Base-by-base conservation (phyloP, 2,113 vertebrate species). In the Silurus meridionalis region DNA sequence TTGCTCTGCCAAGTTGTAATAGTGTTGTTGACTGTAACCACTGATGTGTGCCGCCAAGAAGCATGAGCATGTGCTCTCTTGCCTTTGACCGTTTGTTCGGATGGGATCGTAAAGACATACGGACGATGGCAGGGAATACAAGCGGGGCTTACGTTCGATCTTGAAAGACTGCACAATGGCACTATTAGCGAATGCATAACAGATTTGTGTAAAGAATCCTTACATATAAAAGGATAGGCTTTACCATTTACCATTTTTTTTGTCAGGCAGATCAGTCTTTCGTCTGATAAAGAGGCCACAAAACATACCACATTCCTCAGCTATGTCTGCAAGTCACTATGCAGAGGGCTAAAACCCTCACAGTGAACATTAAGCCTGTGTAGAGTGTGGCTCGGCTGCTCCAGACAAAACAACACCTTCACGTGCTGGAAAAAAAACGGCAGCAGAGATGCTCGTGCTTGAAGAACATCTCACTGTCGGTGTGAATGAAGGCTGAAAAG, bases 1-100 rank as follows among this genome's bases (percentile, higher is more conserved):
- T 93, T 92, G 93, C 88, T 90, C 90, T 93, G 92, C 93, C 92
- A 93, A 87, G 89, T 92, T 87, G 91, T 92, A 89, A 88, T 89
- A 92, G 90, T 92, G 82, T 81, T 82, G 90, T 90, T 90, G 89
- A 92, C 81, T 84, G 90, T 82, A 86, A 91, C 88, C 90, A 92
- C 89, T 83, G 89, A 92, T 82, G 87, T 84, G 81, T 55, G 82
- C 82, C 90, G 89, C 89, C 86, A 58, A 87, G 83, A 85, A 89
- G 75, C 89, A 87, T 74, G 85, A 89, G 75, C 89, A 87, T 74
- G 90, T 88, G 63, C 86, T 87, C 81, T 90, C 91, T 90, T 90
- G 88, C 87, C 90, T 89, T 72, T 83, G 55, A 67, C 83, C 52
- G 21, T 37, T 86, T 88, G 60, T 86, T 71, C 91, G 69, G 66